A percentile compares a stretch with the other conserved stretches of the same genome.
Conservation (phyloP, 1,140 invertebrate genomes). For the Micrasema minimum region DNA sequence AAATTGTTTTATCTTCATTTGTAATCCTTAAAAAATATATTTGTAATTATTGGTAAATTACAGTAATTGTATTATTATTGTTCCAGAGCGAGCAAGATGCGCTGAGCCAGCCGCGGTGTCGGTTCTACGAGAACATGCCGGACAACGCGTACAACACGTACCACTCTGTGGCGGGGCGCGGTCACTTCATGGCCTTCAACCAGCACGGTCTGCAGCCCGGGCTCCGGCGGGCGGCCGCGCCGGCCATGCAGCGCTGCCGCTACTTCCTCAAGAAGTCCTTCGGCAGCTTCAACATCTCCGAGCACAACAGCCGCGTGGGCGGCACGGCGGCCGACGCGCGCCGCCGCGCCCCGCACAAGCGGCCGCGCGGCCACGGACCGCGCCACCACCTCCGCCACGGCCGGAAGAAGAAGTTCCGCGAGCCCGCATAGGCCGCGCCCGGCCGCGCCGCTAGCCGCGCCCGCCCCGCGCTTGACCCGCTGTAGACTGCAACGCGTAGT, state of each 20-base stretch:
- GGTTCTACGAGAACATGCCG: conserved; percentile 67
- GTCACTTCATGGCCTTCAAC: conserved; percentile 66
- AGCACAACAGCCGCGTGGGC: conserved; percentile 65
- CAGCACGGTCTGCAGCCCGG: conserved; percentile 59
- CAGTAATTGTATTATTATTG: too few species aligned
- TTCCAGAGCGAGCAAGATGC: conserved; percentile 61
- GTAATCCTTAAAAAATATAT: too few species aligned
- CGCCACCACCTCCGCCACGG: conserved; percentile 15
- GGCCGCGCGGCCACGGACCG: neutral
- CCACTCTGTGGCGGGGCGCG: conserved; percentile 61
- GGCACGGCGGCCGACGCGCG: neutral
- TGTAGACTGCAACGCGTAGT: conserved; percentile 16
- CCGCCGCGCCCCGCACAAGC: neutral
- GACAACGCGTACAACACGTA: conserved; percentile 65
- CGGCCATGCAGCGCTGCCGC: conserved; percentile 63
- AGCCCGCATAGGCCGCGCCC: neutral
- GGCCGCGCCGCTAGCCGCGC: neutral
- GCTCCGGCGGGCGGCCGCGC: conserved; percentile 59
- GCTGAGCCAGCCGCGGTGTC: conserved; percentile 62
- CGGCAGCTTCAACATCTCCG: conserved; percentile 63
- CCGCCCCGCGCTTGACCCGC: neutral
- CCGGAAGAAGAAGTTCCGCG: neutral
- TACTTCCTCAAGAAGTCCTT: conserved; percentile 66
- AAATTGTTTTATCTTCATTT: too few species aligned
- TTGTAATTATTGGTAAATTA: too few species aligned